These are phyloP conservation scores for Halichondria panicea DNA, from an alignment of 37 sponge, comb jelly and placozoan genomes.

Conservation along the genomic window DNA sequence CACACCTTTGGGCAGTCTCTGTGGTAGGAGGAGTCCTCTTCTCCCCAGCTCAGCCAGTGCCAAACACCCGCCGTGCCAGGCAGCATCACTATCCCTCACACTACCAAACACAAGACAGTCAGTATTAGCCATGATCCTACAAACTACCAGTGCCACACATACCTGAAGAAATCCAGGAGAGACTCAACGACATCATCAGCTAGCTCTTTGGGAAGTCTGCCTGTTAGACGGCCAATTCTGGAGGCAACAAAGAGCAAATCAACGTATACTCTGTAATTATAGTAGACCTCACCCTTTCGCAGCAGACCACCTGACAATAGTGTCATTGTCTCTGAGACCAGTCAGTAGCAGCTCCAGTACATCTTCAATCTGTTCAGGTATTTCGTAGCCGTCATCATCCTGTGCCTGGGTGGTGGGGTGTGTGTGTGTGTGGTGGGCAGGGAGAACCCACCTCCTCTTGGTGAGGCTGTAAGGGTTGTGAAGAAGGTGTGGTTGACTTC, in stretches of 20 bases:
- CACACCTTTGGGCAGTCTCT: slow-evolving; percentile 79
- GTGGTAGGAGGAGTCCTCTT: slow-evolving; percentile 90
- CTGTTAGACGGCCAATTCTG: slow-evolving; percentile 82
- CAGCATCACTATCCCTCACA: slow-evolving; percentile 44
- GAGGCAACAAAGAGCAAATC: background rate
- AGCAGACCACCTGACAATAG: slow-evolving; percentile 97
- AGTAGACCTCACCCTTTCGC: slow-evolving; percentile 86
- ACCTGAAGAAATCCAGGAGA: slow-evolving; percentile 79
- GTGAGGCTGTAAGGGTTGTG: too few relatives aligned
- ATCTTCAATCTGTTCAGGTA: slow-evolving; percentile 62
- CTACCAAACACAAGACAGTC: slow-evolving; percentile 4
- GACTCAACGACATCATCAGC: slow-evolving; percentile 86
- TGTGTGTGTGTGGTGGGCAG: background rate
- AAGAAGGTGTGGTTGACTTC: background rate
- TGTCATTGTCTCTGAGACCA: slow-evolving; percentile 92
- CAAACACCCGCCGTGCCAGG: slow-evolving; percentile 92
- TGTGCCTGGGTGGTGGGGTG: background rate
- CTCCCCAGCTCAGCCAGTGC: slow-evolving; percentile 98
- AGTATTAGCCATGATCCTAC: background rate
- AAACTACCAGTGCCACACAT: background rate
- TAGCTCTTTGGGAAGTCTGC: slow-evolving; percentile 71
- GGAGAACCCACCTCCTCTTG: too few relatives aligned
- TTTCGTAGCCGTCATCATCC: slow-evolving; percentile 25
- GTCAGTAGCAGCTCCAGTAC: slow-evolving; percentile 61
- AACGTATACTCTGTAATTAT: background rate